phyloP scores from a whole-genome alignment of 2,888 invertebrate genomes.

The Drosophila rubida region DNA sequence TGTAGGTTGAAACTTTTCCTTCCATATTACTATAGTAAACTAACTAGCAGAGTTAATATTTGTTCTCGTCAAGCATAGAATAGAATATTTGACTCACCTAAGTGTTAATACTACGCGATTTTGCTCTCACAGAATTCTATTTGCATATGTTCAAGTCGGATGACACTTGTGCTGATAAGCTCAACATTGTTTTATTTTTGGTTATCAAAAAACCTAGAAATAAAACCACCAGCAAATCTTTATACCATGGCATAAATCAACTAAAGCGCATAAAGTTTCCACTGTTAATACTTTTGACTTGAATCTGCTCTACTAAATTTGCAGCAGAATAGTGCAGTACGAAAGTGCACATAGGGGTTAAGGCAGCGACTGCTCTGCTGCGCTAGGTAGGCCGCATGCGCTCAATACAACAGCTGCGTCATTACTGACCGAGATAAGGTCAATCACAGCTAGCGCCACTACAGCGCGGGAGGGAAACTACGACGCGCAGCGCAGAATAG shows the following conservation, averaged over 20 bases:
- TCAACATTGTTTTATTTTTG: not conserved
- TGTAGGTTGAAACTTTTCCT: no score
- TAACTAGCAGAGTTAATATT: no score
- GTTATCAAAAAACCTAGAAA: not conserved
- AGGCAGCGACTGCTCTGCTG: not conserved
- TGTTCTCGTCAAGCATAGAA: not conserved
- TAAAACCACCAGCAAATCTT: not conserved
- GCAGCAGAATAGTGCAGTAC: not conserved
- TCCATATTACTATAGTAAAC: no score
- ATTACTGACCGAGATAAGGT: constrained; percentile 23
- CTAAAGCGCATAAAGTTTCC: not conserved
- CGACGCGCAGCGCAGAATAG: not conserved
- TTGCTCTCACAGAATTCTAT: not conserved
- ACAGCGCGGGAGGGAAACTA: not conserved
- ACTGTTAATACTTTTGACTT: not conserved
- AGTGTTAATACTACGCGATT: not conserved
- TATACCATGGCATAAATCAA: not conserved
- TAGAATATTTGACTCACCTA: not conserved
- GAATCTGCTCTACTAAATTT: not conserved
- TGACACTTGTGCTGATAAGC: constrained; percentile 13
- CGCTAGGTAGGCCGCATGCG: not conserved
- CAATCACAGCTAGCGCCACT: constrained; percentile 4
- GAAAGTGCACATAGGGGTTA: constrained; percentile 12
- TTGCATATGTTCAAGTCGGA: constrained; percentile 3
- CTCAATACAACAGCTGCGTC: constrained; percentile 1